Percentiles rank a stretch among this genome's conserved stretches.
phyloP scores from a whole-genome alignment of 2,797 vertebrate species.

The Chromobotia macracanthus region DNA sequence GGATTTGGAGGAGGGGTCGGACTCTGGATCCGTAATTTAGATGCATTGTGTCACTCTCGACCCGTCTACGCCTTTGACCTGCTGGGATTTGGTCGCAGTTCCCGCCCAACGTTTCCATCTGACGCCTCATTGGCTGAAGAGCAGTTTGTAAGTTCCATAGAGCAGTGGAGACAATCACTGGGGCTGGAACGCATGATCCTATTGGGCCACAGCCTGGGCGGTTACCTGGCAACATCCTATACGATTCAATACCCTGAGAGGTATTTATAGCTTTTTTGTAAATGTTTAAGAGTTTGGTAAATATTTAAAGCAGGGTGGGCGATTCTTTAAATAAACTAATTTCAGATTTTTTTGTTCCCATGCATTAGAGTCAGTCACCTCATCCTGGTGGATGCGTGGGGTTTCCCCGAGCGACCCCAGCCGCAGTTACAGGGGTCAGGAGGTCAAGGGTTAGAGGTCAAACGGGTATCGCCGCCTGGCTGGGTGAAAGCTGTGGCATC shows the following conservation, averaged over 20 bases:
- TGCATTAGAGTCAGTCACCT: constrained; percentile 84
- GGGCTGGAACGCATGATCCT: constrained; percentile 85
- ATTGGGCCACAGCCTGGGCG: constrained; percentile 84
- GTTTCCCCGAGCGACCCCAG: constrained; percentile 79
- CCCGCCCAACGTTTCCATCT: constrained; percentile 81
- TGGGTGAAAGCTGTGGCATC: constrained; percentile 81
- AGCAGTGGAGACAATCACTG: constrained; percentile 81
- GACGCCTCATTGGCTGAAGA: constrained; percentile 84
- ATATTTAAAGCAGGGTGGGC: no score
- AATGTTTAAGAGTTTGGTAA: background rate
- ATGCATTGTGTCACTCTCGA: constrained; percentile 76
- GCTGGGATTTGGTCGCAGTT: constrained; percentile 89
- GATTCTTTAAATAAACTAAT: no score
- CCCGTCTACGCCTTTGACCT: constrained; percentile 85
- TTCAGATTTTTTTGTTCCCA: no score
- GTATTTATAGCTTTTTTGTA: constrained; percentile 61
- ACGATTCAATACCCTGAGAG: constrained; percentile 85
- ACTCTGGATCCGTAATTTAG: constrained; percentile 89
- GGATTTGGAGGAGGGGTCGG: constrained; percentile 91
- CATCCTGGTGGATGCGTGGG: constrained; percentile 91
- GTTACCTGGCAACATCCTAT: constrained; percentile 84
- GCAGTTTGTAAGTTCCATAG: constrained; percentile 76
- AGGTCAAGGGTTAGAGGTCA: constrained; percentile 67
- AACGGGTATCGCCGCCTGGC: constrained; percentile 72
- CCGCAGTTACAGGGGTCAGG: constrained; percentile 47